Conservation (phyloP, 2,113 vertebrate genomes). For the Dasyprocta punctata region DNA sequence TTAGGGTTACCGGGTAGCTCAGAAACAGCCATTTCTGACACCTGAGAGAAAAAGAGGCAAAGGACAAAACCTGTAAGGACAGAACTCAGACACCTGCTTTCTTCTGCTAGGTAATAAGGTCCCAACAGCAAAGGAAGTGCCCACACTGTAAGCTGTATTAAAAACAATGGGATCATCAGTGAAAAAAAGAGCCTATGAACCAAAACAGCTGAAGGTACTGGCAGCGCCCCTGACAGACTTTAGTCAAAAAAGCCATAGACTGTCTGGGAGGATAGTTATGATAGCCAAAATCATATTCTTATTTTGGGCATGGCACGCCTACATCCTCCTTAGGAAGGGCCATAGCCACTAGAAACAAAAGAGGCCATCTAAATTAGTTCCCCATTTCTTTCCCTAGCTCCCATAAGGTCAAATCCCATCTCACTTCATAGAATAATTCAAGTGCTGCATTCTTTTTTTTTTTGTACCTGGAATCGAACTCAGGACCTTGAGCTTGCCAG, state of each 20-base stretch:
- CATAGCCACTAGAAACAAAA: background rate
- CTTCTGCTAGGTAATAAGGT: background rate
- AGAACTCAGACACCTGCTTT: background rate
- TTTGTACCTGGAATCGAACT: no score
- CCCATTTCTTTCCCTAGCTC: background rate
- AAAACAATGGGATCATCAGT: background rate
- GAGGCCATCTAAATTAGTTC: background rate
- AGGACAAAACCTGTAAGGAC: conserved; percentile 25
- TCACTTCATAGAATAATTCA: conserved; percentile 16
- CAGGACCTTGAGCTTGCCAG: no score
- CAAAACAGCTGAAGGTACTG: background rate
- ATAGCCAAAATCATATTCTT: background rate
- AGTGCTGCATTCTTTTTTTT: background rate
- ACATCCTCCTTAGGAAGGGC: background rate
- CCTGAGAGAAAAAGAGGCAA: no score
- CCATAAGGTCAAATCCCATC: background rate
- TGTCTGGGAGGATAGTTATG: background rate
- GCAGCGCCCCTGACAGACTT: background rate
- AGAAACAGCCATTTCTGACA: no score
- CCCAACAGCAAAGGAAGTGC: background rate
- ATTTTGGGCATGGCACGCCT: background rate
- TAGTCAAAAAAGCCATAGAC: background rate
- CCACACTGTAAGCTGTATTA: background rate
- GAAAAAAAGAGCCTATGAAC: background rate
- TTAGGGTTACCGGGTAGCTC: no score